A percentile compares a stretch with the other conserved stretches of the same genome.
Conservation (phyloP, 2,113 vertebrate genomes). For the Salvelinus namaycush region DNA sequence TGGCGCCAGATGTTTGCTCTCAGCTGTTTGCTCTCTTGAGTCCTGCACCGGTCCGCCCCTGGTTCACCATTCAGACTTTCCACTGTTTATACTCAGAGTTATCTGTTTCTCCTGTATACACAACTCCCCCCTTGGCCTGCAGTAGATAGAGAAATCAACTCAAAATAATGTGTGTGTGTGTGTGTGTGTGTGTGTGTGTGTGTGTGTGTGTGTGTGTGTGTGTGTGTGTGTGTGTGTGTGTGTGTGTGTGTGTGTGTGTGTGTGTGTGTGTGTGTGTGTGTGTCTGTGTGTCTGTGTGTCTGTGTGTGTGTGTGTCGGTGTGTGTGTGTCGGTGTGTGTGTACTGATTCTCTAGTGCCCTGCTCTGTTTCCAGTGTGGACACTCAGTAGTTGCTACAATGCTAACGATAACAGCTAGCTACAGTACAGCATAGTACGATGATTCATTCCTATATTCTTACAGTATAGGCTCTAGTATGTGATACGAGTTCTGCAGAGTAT, state of each 20-base stretch:
- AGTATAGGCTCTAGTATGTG: neutral
- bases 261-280: too few species aligned
- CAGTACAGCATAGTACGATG: neutral
- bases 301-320: too few species aligned
- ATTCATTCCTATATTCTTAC: neutral
- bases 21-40: neutral
- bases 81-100: constrained; percentile 47
- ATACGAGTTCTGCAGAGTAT: neutral
- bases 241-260: neutral
- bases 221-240: neutral
- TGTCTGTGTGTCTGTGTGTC: too few species aligned
- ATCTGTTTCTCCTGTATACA: constrained; percentile 19
- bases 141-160: constrained; percentile 10
- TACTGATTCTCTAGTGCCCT: constrained; percentile 10
- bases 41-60: constrained; percentile 4
- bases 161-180: constrained; percentile 16
- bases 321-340: neutral
- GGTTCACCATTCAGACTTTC: constrained; percentile 45
- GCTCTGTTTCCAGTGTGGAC: neutral
- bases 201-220: neutral
- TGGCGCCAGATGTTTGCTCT: constrained; percentile 41
- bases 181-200: too few species aligned
- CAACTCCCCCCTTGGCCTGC: constrained; percentile 1
- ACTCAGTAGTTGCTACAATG: neutral
- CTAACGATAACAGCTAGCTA: neutral